phyloP scores from a whole-genome alignment of 2,113 vertebrate genomes.

The Apodemus sylvaticus region DNA sequence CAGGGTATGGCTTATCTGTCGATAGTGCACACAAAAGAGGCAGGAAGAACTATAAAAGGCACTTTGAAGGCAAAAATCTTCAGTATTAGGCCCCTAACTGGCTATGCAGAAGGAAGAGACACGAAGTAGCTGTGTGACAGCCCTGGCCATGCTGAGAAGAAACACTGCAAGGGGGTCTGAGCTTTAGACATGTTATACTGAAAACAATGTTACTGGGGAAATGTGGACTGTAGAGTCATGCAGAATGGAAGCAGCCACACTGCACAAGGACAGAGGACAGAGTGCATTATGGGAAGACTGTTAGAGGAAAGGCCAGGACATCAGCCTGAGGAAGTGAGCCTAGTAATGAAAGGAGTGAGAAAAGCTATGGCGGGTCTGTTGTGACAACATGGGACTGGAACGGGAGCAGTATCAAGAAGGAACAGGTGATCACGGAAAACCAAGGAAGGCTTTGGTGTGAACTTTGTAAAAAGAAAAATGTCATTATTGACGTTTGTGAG shows the following conservation, averaged over 20 bases:
- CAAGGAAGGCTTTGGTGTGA: neutral
- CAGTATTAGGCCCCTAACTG: neutral
- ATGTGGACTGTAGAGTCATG: neutral
- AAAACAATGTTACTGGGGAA: neutral
- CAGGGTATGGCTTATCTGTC: neutral
- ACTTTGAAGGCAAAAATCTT: neutral
- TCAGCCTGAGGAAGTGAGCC: neutral
- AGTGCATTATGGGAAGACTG: neutral
- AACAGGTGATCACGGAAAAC: neutral
- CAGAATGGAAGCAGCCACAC: neutral
- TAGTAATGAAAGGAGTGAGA: neutral
- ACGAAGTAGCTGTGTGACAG: neutral
- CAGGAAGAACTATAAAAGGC: neutral
- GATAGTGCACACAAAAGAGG: neutral
- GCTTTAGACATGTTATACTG: neutral
- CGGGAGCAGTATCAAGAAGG: neutral
- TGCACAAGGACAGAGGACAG: neutral
- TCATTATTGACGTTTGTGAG: conserved; percentile 2
- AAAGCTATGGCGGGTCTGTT: neutral
- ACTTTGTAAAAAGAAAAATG: neutral
- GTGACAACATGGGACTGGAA: neutral
- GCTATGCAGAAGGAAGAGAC: neutral
- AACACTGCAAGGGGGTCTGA: neutral
- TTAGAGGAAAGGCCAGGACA: neutral
- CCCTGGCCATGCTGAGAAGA: neutral